Evolutionary conservation across 2,888 invertebrate species (phyloP), one percentile per base, ranked within the genome.

Genomic region (Apamea anceps): DNA sequence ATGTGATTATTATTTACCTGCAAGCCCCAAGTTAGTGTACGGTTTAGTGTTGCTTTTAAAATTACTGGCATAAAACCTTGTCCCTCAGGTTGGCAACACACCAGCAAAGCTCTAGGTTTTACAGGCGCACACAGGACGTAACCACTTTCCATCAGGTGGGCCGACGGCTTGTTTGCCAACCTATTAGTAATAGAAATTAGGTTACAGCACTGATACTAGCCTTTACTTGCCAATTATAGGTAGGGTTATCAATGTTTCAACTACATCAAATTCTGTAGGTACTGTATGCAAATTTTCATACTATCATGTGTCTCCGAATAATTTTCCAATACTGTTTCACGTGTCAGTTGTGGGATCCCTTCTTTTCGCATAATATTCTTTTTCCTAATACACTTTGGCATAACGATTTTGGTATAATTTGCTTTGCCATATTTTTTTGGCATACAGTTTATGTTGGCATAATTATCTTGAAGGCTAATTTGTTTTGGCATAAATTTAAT

Each of bases 121-220:
- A 25, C 54, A 28, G 13, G 75, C 48, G 3, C 21, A 10, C 18
- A 51, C 6, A 54, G 18, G 10, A 25, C 8, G 37, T 7, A 57
- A 25, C 45, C 28, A 82, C 76, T 75, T 48, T 57, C 62, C 32
- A 82, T 82, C 62, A 63, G 82, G 75, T 54, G 7, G 25, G 45
- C 37, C 18, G 28, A 12, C 25, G 18, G 37, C 28, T 57, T 82
- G 68, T 80, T 82, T 82, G 54, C 76, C 45, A 82, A 37, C 25
- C 76, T 63, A 80, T 80, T 80, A 75, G 48, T 80, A 82, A 82
- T 82, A 75, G 54, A 82, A 80, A 82, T 75, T 82, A 68, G 76
- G 76, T 75, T 75, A 75, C 8, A 28, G 37, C 62, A 68, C 62
- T 57, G 54, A 80, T 80, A 75, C 62, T 15, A 63, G 75, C 48